Evolutionary conservation across 2,797 vertebrate genomes (phyloP), one percentile per base, ranked within the genome.

Genomic region (Babyrousa celebensis): DNA sequence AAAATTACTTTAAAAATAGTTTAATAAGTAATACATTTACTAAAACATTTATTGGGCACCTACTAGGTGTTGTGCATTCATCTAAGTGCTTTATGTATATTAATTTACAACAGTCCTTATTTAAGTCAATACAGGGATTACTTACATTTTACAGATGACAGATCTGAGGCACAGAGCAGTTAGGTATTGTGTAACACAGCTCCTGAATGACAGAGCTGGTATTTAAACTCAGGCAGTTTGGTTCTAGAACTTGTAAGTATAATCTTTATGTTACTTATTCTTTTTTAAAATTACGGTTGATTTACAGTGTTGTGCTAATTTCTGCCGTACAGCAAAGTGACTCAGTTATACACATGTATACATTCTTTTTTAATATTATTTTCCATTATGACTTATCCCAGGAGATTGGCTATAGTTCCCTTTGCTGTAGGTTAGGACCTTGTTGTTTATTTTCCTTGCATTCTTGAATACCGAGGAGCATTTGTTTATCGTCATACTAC

Each of bases 381-480:
- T 48, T 48, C 43, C 43, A 48, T 48, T 48, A 48, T 48, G 43
- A 10, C 9, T 48, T 48, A 48, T 48, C 43, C 43, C 43, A 48
- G 43, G 43, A 48, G 43, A 7, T 48, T 48, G 43, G 43, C 43
- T 48, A 48, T 48, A 48, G 43, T 48, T 48, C 43, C 43, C 43
- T 48, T 48, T 48, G 43, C 43, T 48, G 9, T 48, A 48, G 43
- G 9, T 6, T 48, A 48, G 43, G 43, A 48, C 43, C 6, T 6
- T 48, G 6, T 48, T 48, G 43, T 10, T 48, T 48, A 48, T 48
- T 48, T 48, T 48, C 10, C 36, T 78, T 89, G 27, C 67, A 75
- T 85, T 89, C 60, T 63, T 95, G 27, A 95, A 12, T 75, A 71
- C 75, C 87, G 85, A 87, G 63, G 71, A 90, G 16, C 89, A 67